Percentiles rank a stretch among this genome's conserved stretches.
Conservation (phyloP, 2,888 invertebrate genomes). For the Lasioglossum marginatum region DNA sequence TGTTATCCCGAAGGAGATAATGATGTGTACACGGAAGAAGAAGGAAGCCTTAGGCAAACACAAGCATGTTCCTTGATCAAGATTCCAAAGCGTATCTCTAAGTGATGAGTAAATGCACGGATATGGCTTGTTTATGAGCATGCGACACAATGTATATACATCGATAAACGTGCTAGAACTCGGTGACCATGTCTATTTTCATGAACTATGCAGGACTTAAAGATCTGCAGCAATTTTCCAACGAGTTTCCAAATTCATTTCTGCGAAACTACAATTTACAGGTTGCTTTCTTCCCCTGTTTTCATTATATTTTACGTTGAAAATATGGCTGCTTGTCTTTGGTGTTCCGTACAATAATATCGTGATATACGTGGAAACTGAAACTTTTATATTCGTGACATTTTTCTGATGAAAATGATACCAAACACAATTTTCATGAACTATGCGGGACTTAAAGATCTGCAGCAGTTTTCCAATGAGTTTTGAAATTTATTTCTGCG, state of each 20-base stretch:
- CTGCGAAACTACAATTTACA: background rate
- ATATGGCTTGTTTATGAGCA: slow-evolving; percentile 21
- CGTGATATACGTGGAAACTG: too few species aligned
- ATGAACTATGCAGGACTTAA: background rate
- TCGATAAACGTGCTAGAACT: slow-evolving; percentile 39
- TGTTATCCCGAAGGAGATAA: slow-evolving; percentile 17
- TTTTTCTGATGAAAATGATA: too few species aligned
- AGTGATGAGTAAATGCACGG: slow-evolving; percentile 27
- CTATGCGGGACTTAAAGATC: too few species aligned
- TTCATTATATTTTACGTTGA: background rate
- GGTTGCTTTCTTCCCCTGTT: background rate
- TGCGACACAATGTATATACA: slow-evolving; percentile 44
- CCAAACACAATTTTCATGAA: too few species aligned
- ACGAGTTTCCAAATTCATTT: background rate
- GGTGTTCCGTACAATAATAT: background rate
- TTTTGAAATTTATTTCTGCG: too few species aligned
- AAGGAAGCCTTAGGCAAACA: slow-evolving; percentile 29
- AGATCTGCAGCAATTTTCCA: background rate
- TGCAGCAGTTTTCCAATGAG: too few species aligned
- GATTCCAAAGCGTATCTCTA: slow-evolving; percentile 54
- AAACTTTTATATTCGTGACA: too few species aligned
- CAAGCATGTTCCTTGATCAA: slow-evolving; percentile 45
- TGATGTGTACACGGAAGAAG: slow-evolving; percentile 27
- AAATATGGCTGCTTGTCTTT: background rate
- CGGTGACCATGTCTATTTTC: slow-evolving; percentile 2